These are phyloP conservation scores for Onychomys torridus DNA, from an alignment of 2,797 vertebrate species.

Conservation along the genomic window DNA sequence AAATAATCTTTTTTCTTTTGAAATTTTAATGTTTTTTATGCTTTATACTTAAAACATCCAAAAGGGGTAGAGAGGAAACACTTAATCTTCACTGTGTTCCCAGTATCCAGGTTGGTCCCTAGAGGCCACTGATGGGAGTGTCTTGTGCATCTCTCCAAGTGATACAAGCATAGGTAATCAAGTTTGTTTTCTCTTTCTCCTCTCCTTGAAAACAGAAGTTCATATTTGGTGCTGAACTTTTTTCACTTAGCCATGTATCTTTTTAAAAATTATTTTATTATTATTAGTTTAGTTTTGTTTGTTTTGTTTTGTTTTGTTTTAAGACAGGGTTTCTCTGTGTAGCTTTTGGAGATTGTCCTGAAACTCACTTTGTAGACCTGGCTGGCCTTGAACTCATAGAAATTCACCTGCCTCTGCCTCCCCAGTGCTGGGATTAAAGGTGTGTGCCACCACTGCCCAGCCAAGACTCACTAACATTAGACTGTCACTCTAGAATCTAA, in stretches of 20 bases:
- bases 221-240: neutral
- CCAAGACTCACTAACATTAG: neutral
- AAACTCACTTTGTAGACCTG: too few species aligned
- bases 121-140: neutral
- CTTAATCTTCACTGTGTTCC: neutral
- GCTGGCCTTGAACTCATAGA: too few species aligned
- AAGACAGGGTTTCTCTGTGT: too few species aligned
- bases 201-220: neutral
- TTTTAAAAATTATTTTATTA: neutral
- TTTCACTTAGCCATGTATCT: neutral
- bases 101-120: neutral
- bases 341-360: too few species aligned
- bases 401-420: too few species aligned
- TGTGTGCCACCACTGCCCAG: too few species aligned
- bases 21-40: constrained; percentile 1
- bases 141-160: neutral
- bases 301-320: too few species aligned
- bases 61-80: neutral
- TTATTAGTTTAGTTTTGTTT: too few species aligned
- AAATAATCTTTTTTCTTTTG: neutral
- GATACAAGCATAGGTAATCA: neutral
- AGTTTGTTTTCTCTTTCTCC: neutral
- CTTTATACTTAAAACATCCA: neutral
- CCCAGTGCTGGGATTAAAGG: too few species aligned
- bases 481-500: neutral